Conservation (phyloP, 1,140 invertebrate genomes). For the Saccostrea cuccullata region DNA sequence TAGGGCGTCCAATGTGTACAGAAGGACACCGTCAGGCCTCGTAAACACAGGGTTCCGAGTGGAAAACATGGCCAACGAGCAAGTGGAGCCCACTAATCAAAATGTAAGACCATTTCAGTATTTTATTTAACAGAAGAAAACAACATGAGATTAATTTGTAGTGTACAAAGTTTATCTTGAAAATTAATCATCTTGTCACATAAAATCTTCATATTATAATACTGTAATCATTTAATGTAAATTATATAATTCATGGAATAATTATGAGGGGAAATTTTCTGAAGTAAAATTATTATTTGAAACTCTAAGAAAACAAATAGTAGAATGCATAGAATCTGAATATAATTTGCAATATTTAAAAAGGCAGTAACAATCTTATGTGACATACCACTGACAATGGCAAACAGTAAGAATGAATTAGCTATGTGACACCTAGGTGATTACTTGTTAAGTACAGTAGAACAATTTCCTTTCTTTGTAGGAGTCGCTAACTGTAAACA, state of each 20-base stretch:
- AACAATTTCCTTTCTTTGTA: not conserved
- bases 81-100: conserved; percentile 10
- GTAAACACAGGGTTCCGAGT: not conserved
- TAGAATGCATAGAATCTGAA: not conserved
- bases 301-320: not conserved
- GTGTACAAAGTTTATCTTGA: not conserved
- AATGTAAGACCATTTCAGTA: not conserved
- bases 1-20: conserved; percentile 18
- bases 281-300: not conserved
- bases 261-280: not conserved
- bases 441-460: not conserved
- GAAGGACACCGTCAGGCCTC: not conserved
- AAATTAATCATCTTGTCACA: no score
- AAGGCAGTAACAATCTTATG: not conserved
- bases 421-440: not conserved
- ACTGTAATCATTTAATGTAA: no score
- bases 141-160: not conserved
- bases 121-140: not conserved
- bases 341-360: not conserved
- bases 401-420: not conserved
- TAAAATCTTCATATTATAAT: no score
- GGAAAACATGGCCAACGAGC: conserved; percentile 13
- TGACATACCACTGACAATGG: not conserved
- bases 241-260: not conserved
- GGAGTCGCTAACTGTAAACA: not conserved